Evolutionary conservation across 2,888 invertebrate genomes (phyloP), one percentile per base, ranked within the genome.

Genomic region (Stenodera caucasica): DNA sequence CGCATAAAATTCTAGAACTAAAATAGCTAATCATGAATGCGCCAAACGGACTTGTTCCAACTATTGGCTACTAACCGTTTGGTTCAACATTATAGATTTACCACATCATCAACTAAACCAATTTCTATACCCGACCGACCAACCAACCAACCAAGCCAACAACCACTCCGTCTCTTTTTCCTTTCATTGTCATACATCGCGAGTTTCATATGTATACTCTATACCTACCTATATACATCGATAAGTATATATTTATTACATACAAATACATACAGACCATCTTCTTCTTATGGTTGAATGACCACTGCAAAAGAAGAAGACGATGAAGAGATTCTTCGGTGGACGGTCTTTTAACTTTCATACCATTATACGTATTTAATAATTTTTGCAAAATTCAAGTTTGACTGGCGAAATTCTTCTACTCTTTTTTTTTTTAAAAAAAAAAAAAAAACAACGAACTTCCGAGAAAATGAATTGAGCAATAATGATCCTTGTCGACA

Each of bases 1-100:
- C 45, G 45, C 45, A 45, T 45, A 45, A 45, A 45, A 45, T 45
- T n/a, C 45, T 21, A 45, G 45, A 45, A 45, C 18, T 45, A 45
- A 18, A 45, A 18, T 11, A 45, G 45, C 69, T 70, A 70, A 70
- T 70, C 70, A 69, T 65, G 64, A 70, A 71, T 70, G 68, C 70
- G 64, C 68, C 58, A 64, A 63, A 64, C 67, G 51, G 55, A 62
- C 58, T 52, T 51, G 49, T 49, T 56, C 58, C 58, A 58, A 55
- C 62, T 53, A 62, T 62, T 62, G 45, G 45, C 45, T 45, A 21
- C 45, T 45, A 45, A 45, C 45, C 45, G 45, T 45, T 45, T 11
- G 21, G 18, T 45, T 12, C 18, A 8, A 45, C 2, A 11, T 21
- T 45, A 45, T 45, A 12, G 18, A 45, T 45, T 21, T 45, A 45